phyloP scores from a whole-genome alignment of 2,113 vertebrate species.

The Vicugna pacos region DNA sequence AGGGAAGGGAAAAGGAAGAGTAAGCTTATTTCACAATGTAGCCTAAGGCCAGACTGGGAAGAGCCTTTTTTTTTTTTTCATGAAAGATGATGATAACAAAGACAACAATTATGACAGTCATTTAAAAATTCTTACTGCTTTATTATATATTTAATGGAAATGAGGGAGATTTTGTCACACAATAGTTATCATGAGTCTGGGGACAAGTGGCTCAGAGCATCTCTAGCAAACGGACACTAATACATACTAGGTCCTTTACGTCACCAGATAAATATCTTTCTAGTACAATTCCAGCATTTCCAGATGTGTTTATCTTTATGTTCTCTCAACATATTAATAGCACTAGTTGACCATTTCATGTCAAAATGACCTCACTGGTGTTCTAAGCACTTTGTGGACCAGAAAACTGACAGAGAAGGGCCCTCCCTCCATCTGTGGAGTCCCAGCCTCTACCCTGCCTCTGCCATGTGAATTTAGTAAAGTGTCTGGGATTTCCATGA shows the following conservation, averaged over 20 bases:
- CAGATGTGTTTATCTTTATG: neutral
- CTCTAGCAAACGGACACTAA: neutral
- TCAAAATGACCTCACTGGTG: neutral
- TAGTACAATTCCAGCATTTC: neutral
- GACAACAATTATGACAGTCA: neutral
- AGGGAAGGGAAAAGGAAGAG: neutral
- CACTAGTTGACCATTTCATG: neutral
- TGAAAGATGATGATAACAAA: neutral
- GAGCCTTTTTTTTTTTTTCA: neutral
- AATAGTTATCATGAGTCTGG: neutral
- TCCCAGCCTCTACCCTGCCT: neutral
- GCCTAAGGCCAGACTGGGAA: neutral
- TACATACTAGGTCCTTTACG: neutral
- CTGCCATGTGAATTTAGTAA: neutral
- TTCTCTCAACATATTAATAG: neutral
- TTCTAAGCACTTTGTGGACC: neutral
- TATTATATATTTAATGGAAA: conserved; percentile 37
- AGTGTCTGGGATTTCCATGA: neutral
- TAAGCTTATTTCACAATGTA: neutral
- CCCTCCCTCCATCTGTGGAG: neutral
- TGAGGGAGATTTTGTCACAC: neutral
- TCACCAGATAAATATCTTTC: neutral
- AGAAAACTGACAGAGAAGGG: neutral
- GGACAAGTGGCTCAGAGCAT: neutral
- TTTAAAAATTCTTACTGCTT: neutral